Evolutionary conservation across 2,888 invertebrate species (phyloP), one percentile per base, ranked within the genome.

Genomic region (Apantesis nais): DNA sequence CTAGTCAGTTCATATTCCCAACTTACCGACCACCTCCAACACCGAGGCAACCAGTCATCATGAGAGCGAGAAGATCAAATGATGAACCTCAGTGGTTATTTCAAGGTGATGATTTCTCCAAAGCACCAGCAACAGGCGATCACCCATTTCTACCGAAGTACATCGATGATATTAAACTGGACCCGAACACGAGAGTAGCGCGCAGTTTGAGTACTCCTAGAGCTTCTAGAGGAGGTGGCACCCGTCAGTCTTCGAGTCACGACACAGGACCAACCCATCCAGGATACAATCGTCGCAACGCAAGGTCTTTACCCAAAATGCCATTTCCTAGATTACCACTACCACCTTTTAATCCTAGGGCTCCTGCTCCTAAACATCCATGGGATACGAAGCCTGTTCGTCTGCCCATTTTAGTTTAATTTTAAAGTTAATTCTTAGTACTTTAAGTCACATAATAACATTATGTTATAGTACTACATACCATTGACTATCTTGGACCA

Each of bases 141-240:
- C 70, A 74, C 52, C 75, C 61, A 0, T 41, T 39, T 37, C 8
- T 71, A 0, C 75, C 73, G 4, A 34, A 66, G 14, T 66, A 71
- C 1, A 63, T 69, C 11, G 67, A 71, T 0, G 73, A 79, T 63
- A 48, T 67, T 19, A 65, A 74, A 25, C 60, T 72, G 25, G 64
- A 75, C 8, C 55, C 63, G 19, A 22, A 65, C 12, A 71, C 11
- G n/a, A 79, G 80, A 71, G 67, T 61, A 9, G 75, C 64, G 0
- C 64, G 80, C 25, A 79, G 80, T 66, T 31, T 74, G 12, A 63
- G 25, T 29, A 39, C 29, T 68, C 61, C 74, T 29, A 65, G 25
- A 0, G 48, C 22, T 5, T 34, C 58, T 25, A 48, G 55, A 41
- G 37, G n/a, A 25, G 19, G 37, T 62, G 39, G 58, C 3, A 52